A percentile compares a stretch with the other conserved stretches of the same genome.
These are phyloP conservation scores for Lepidonotus clava DNA, from an alignment of 2,888 invertebrate species.

Conservation along the genomic window DNA sequence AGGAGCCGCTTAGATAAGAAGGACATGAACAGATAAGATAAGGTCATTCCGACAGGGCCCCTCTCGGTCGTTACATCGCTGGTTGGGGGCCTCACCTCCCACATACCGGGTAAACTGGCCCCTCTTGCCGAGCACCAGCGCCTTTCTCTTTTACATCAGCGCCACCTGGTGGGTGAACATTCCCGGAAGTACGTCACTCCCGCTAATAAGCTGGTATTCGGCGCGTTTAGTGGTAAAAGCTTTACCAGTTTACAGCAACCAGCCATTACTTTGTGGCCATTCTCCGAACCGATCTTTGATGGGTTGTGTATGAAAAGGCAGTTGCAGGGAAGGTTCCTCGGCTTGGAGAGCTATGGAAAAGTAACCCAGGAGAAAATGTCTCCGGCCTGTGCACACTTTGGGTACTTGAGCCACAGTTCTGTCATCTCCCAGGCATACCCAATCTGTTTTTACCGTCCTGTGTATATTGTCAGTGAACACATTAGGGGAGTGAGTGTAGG, in stretches of 20 bases:
- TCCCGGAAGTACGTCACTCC: neutral
- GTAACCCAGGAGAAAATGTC: too few species aligned
- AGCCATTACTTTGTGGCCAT: too few species aligned
- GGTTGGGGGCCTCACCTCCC: neutral
- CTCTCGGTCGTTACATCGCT: neutral
- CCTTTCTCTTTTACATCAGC: neutral
- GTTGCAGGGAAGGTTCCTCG: neutral
- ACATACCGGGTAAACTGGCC: too few species aligned
- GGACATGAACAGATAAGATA: neutral
- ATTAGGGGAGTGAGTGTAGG: neutral
- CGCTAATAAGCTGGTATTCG: neutral
- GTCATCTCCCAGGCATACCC: too few species aligned
- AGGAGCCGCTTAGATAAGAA: neutral
- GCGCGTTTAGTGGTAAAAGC: too few species aligned
- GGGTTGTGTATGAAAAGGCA: neutral
- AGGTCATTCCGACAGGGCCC: neutral
- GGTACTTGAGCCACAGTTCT: too few species aligned
- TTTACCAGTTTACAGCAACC: too few species aligned
- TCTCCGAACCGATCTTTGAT: too few species aligned
- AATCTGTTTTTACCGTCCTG: too few species aligned
- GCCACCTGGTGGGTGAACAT: constrained; percentile 2
- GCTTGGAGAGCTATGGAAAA: neutral
- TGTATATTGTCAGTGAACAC: neutral
- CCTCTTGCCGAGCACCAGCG: neutral
- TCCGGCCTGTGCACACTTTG: too few species aligned